Conservation (phyloP, 2,888 invertebrate species). For the Philaethria dido region DNA sequence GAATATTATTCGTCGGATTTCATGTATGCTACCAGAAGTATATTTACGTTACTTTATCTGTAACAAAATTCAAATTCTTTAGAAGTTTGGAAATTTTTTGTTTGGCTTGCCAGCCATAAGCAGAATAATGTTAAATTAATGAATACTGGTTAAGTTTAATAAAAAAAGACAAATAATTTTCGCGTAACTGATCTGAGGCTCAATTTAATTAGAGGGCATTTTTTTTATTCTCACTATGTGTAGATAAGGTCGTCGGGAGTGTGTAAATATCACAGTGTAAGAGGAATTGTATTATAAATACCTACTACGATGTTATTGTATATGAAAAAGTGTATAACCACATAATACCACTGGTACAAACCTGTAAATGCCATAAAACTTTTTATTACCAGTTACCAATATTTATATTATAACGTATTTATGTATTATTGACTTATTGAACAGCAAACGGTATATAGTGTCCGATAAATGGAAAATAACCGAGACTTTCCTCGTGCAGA, state of each 20-base stretch:
- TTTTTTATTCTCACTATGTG: neutral
- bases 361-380: constrained; percentile 10
- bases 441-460: constrained; percentile 33
- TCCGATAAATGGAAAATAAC: constrained; percentile 64
- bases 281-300: neutral
- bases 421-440: constrained; percentile 17
- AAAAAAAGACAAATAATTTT: constrained; percentile 10
- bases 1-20: constrained; percentile 22
- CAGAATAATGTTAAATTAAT: constrained; percentile 32
- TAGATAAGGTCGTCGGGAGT: neutral
- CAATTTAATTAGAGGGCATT: constrained; percentile 1
- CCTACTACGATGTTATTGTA: neutral
- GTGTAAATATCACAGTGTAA: neutral
- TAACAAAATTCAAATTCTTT: constrained; percentile 3
- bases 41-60: constrained; percentile 16
- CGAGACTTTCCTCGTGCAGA: constrained; percentile 47
- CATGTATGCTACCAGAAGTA: constrained; percentile 20
- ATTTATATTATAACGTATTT: constrained; percentile 10
- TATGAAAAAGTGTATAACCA: constrained; percentile 1
- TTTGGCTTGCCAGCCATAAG: constrained; percentile 29
- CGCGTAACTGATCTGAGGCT: neutral
- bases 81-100: constrained; percentile 11
- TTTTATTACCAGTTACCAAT: constrained; percentile 2
- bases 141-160: constrained; percentile 20
- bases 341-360: neutral